Percentiles rank a stretch among this genome's conserved stretches.
Conservation (phyloP, 2,113 vertebrate species). For the Mellivora capensis region DNA sequence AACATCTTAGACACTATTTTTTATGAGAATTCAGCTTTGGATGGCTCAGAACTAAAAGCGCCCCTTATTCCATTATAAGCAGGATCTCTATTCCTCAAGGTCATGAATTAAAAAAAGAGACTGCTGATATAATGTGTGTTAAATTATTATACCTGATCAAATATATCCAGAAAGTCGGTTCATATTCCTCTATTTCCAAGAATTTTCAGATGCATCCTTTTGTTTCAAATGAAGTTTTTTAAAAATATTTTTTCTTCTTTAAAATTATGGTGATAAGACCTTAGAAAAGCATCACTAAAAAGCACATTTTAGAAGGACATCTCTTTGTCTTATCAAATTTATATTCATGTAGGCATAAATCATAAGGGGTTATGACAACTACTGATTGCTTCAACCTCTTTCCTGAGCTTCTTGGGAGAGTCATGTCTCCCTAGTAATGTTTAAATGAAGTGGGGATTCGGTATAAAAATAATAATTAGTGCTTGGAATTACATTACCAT, state of each 20-base stretch:
- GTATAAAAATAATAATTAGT: neutral
- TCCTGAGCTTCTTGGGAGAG: neutral
- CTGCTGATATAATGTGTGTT: neutral
- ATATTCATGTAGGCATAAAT: neutral
- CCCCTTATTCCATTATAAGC: neutral
- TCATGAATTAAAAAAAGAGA: conserved; percentile 16
- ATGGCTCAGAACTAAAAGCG: neutral
- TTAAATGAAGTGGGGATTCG: neutral
- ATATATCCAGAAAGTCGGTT: neutral
- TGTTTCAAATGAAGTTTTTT: neutral
- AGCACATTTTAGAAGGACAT: neutral
- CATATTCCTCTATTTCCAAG: neutral
- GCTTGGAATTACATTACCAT: neutral
- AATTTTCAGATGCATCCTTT: neutral
- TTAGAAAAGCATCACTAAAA: neutral
- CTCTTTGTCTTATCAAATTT: conserved; percentile 23
- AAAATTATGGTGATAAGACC: neutral
- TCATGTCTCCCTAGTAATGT: neutral
- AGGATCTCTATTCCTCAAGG: neutral
- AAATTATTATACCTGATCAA: neutral
- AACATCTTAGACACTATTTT: neutral
- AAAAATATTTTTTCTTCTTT: neutral
- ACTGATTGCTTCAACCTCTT: neutral
- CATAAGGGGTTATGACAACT: neutral
- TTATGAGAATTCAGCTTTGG: neutral